Evolutionary conservation across 1,140 invertebrate species (phyloP), one percentile per base, ranked within the genome.

Genomic region (Drosophila ficusphila): DNA sequence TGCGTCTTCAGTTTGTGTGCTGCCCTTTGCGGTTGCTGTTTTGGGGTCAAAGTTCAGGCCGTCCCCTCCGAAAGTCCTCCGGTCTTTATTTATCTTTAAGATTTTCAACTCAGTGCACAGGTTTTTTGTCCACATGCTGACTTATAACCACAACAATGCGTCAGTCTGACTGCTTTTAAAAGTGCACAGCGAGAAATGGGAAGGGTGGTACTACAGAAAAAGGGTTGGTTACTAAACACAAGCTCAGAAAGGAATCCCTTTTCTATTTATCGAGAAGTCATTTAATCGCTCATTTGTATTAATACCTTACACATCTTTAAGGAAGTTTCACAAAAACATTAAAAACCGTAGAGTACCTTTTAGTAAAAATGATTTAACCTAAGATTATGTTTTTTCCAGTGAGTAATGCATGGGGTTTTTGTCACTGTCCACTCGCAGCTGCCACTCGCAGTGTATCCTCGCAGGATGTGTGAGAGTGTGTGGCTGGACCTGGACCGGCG

Each of bases 41-140:
- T 88, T 86, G 77, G 82, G 82, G 82, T 86, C 82, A 86, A 86
- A 88, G 82, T 81, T 86, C 82, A 70, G 73, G 38, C 68, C 12
- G 29, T 27, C 34, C 36, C 25, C 49, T 47, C 33, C 34, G 29
- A 14, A 29, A 64, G 46, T 73, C 62, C 42, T 36, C 14, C n/a
- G 56, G 60, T 85, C 67, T 61, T 77, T 90, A 90, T 90, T 90
- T 90, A 89, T 90, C 89, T 90, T 90, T 90, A 90, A 90, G 89
- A 90, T 90, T 90, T 89, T 88, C 65, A 69, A 61, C 67, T 76
- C 67, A 68, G 51, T 78, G 77, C 82, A 78, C 82, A 88, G 74
- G 82, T 88, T 86, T 58, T 56, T 78, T 33, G 39, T 61, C 54
- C 54, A 31, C 49, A 51, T 41, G 21, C 76, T 75, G 70, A 81